These are phyloP conservation scores for Allygus modestus DNA, from an alignment of 2,888 invertebrate species.

Conservation along the genomic window DNA sequence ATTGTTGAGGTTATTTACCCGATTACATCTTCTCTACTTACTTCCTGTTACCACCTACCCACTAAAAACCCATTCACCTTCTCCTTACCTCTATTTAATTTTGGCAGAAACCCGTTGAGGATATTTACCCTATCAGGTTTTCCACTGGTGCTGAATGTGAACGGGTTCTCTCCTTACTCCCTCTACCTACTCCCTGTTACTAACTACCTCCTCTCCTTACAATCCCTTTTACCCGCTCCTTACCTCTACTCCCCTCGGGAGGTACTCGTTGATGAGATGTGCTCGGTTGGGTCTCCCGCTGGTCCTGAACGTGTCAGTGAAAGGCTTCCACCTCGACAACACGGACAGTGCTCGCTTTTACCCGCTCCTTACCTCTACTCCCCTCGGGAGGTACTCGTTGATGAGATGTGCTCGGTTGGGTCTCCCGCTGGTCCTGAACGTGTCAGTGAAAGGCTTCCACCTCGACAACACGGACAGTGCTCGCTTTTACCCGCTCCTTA, in stretches of 20 bases:
- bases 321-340: slow-evolving; percentile 75
- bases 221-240: too few species aligned
- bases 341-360: slow-evolving; percentile 75
- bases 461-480: slow-evolving; percentile 72
- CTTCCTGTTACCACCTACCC: too few species aligned
- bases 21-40: too few species aligned
- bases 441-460: slow-evolving; percentile 75
- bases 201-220: too few species aligned
- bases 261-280: slow-evolving; percentile 69
- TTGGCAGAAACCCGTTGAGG: too few species aligned
- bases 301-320: slow-evolving; percentile 73
- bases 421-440: slow-evolving; percentile 71
- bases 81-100: too few species aligned
- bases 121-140: too few species aligned
- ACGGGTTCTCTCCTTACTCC: too few species aligned
- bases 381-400: slow-evolving; percentile 60
- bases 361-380: slow-evolving; percentile 7
- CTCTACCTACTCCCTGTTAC: too few species aligned
- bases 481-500: not conserved
- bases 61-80: too few species aligned
- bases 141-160: too few species aligned
- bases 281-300: slow-evolving; percentile 67
- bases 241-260: slow-evolving; percentile 61
- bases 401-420: slow-evolving; percentile 69
- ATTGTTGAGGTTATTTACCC: too few species aligned